Evolutionary conservation across 1,140 invertebrate species (phyloP).

Genomic region (Caenorhabditis latens): DNA sequence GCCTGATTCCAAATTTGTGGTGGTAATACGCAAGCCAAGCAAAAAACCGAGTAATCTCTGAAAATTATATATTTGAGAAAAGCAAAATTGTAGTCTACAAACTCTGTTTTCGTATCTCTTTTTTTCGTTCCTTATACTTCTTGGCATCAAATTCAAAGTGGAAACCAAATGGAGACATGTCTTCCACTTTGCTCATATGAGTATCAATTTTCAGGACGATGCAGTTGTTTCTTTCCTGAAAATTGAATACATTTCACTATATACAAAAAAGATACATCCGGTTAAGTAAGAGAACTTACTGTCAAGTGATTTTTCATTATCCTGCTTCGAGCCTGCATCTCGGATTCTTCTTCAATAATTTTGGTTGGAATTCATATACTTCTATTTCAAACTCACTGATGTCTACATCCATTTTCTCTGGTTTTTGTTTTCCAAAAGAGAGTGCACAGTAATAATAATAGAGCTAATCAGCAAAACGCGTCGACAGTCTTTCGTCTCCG

Average conservation of each 20-base stretch:
- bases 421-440: background rate
- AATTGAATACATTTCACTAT: background rate
- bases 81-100: background rate
- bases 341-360: constrained; percentile 28
- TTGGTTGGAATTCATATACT: background rate
- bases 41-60: constrained; percentile 60
- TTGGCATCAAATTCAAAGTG: constrained; percentile 64
- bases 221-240: constrained; percentile 63
- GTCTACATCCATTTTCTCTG: constrained; percentile 6
- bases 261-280: background rate
- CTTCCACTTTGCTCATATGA: constrained; percentile 59
- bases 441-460: background rate
- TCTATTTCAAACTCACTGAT: background rate
- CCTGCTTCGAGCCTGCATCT: constrained; percentile 53
- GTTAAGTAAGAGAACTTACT: constrained; percentile 14
- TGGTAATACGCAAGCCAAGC: constrained; percentile 59
- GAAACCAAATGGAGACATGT: constrained; percentile 63
- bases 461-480: background rate
- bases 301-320: constrained; percentile 59
- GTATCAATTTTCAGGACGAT: constrained; percentile 62
- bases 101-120: constrained; percentile 56
- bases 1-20: constrained; percentile 64
- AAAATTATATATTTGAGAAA: background rate
- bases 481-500: constrained; percentile 13
- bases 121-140: constrained; percentile 58